phyloP scores from a whole-genome alignment of 1,140 invertebrate species.

The Diplogasteroides magnus region DNA sequence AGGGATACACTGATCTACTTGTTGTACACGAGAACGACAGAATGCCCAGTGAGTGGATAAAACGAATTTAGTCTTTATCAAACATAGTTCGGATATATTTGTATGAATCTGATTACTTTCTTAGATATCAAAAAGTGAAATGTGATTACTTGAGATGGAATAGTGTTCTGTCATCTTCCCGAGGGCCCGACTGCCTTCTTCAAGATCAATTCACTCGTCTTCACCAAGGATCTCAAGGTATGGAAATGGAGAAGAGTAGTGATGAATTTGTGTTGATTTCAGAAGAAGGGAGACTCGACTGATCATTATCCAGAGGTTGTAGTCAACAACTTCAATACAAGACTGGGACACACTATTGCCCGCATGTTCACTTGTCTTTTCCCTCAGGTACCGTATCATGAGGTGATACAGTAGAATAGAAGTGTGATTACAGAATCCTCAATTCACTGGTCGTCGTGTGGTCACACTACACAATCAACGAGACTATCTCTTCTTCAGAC shows the following conservation, averaged over 20 bases:
- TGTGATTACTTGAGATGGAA: conserved; percentile 78
- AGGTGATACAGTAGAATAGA: not conserved
- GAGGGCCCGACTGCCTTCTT: conserved; percentile 89
- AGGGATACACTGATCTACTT: conserved; percentile 80
- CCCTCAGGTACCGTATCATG: conserved; percentile 80
- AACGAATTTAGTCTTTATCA: too few relatives aligned
- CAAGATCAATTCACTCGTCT: conserved; percentile 60
- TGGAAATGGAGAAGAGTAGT: not conserved
- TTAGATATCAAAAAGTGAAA: conserved; percentile 74
- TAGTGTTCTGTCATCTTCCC: conserved; percentile 85
- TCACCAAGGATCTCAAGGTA: conserved; percentile 60
- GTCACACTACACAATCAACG: conserved; percentile 98
- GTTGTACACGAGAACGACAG: conserved; percentile 87
- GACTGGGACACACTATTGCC: conserved; percentile 79
- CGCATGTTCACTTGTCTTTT: conserved; percentile 92
- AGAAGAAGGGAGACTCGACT: conserved; percentile 49
- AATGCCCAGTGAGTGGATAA: conserved; percentile 73
- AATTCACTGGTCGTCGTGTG: conserved; percentile 83
- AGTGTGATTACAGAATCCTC: conserved; percentile 63
- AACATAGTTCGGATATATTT: too few relatives aligned
- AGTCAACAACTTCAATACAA: conserved; percentile 89
- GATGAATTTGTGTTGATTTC: conserved; percentile 3
- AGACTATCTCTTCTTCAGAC: conserved; percentile 96
- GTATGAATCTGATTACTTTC: too few relatives aligned
- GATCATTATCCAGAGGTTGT: conserved; percentile 76